Evolutionary conservation across 2,797 vertebrate species (phyloP), one percentile per base, ranked within the genome.

Genomic region (Leptatherina wallacei): DNA sequence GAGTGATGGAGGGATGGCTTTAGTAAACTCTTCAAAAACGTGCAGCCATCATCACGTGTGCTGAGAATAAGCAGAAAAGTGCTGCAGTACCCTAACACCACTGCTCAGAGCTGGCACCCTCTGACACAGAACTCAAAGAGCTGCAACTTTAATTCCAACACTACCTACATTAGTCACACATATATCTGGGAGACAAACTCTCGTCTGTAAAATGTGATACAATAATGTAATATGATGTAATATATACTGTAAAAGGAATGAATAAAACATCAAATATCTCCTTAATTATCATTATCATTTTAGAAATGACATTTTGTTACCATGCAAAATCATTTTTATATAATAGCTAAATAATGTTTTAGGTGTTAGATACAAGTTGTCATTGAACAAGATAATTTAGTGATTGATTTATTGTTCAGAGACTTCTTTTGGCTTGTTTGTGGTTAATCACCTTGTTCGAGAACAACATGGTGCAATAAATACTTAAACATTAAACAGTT

Each of bases 41-140:
- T 88, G 86, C 81, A 59, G 65, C 52, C 65, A 61, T 71, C 65
- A 65, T 89, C 90, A 91, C 85, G 36, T 91, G 90, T 64, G 1
- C 49, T 36, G 69, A 82, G 61, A 77, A 73, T 66, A 44, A 78
- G 58, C 63, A 71, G 61, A 66, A 71, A 82, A 81, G 16, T 58
- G 74, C 80, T 72, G 89, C 90, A 88, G 80, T 29, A 61, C 61
- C 62, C 73, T 54, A 33, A 76, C 68, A 75, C 56, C 62, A 30
- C 63, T 65, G 49, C 65, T 71, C 3, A 56, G 77, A 74, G 51
- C 65, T 22, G 33, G 51, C 66, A 76, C 69, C 58, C 38, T 51
- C 54, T 30, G 33, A 65, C 42, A 40, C 42, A 49, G 22, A 54
- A 60, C 61, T 69, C 69, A 24, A 32, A 62, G 20, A 72, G 29